phyloP scores from a whole-genome alignment of 2,888 invertebrate species.

The Drosophila fulvimacula region DNA sequence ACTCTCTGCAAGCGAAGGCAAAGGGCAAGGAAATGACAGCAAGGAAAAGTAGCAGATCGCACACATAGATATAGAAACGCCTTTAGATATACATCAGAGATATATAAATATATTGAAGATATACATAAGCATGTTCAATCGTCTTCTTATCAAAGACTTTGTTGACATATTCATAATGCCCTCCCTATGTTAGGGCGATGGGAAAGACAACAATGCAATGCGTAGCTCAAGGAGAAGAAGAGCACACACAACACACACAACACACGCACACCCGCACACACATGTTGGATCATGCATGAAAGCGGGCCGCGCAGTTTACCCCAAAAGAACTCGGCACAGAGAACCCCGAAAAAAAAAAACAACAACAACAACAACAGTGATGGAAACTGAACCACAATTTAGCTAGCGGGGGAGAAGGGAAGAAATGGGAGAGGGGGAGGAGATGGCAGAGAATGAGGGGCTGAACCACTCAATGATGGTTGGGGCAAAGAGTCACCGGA shows the following conservation, averaged over 20 bases:
- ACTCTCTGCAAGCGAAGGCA: neutral
- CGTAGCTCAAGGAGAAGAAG: neutral
- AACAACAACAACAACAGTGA: constrained; percentile 9
- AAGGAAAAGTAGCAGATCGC: neutral
- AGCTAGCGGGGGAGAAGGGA: neutral
- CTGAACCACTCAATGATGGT: constrained; percentile 3
- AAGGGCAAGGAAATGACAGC: neutral
- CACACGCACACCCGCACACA: constrained; percentile 50
- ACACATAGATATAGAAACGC: neutral
- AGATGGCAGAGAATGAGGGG: too few species aligned
- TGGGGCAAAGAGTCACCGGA: constrained; percentile 56
- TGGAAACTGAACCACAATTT: constrained; percentile 29
- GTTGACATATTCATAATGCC: constrained; percentile 6
- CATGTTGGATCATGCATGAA: constrained; percentile 78
- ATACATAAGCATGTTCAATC: neutral
- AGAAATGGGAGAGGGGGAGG: neutral
- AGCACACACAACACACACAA: constrained; percentile 24
- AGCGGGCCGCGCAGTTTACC: constrained; percentile 56
- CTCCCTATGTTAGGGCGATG: constrained; percentile 4
- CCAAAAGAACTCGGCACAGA: constrained; percentile 26
- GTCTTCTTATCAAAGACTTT: neutral
- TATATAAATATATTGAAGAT: neutral
- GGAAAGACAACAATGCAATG: constrained; percentile 15
- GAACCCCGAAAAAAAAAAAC: constrained; percentile 16
- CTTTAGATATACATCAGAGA: neutral